Evolutionary conservation across 2,888 invertebrate species (phyloP), one percentile per base, ranked within the genome.

Genomic region (Stenchaetothrips biformis): DNA sequence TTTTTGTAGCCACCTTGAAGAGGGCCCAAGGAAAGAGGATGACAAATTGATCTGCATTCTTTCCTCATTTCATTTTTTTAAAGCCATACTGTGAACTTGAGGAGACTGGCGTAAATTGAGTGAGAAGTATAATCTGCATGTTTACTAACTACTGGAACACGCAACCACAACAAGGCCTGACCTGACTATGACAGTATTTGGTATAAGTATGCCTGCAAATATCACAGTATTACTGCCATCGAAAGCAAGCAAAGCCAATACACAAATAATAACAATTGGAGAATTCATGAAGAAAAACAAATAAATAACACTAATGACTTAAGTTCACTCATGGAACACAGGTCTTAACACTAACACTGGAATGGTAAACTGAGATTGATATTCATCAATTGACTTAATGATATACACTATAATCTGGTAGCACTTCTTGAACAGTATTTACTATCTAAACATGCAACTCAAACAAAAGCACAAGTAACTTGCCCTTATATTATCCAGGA

Each of bases 291-390:
- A 25, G 67, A 21, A 74, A 74, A 74, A 25, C 25, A 74, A 74
- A 21, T 74, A 74, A 21, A 74, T 74, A 74, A 25, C 67, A 74
- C 67, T 74, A 74, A 74, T 74, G 67, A 74, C 67, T 74, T 25
- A 74, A 11, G 67, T 74, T 25, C 67, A 74, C 67, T 74, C 67
- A 74, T 74, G 67, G 67, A 74, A 74, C 67, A 74, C 67, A 74
- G 67, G 67, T 74, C n/a, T 74, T 74, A 74, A 21, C 7, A 74
- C 67, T 74, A 74, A 74, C 67, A 74, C 67, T 74, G 67, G 67
- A 74, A 74, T 74, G 67, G 67, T 74, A 74, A 21, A 74, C 11
- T 21, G 25, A 74, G 21, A 74, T 37, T 37, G 37, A 37, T 74
- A 74, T 25, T 74, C 13, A 59, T 59, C 67, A 74, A 74, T 74